Base-by-base conservation (phyloP, 2,888 invertebrate genomes). In the Linnaemya tessellans region DNA sequence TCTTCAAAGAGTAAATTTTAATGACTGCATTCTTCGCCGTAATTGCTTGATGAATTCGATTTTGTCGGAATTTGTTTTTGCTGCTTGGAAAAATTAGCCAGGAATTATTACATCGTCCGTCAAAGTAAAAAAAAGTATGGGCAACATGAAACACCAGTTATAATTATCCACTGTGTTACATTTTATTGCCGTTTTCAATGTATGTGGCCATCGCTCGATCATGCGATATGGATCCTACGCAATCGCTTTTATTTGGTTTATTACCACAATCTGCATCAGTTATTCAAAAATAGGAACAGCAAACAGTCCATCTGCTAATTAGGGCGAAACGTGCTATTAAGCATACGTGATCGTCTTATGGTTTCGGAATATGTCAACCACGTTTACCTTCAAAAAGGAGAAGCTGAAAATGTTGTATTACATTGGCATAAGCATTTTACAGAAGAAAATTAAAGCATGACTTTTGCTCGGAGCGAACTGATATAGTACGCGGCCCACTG, bases 401-500 rank as follows among this genome's bases (percentile, higher is more conserved):
- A 83, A 62, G 35, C 79, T 78, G 49, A 81, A 87, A 5, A 80
- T 68, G 54, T 65, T 81, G 51, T 83, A 86, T 13, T 82, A 22
- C 3, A 71, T 88, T 75, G 64, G 22, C 11, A 25, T 88, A 0
- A 92, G 84, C 54, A 91, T 91, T 56, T 86, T 87, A 1, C 91
- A 92, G 77, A 90, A 92, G 73, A 92, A 93, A 0, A 90, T 90
- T 3, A 92, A 73, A 38, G 38, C 5, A 1, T 38, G 38, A 38
- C 38, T 38, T 1, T 38, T 38, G 9, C 9, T 8, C 8, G 3
- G 38, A 10, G 8, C 10, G 38, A 38, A 1, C 9, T 38, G 38
- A 9, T 38, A 8, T 9, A 38, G 5, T 9, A 10, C 38, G 8
- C 5, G 11, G 13, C 41, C 41, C 3, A 41, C 41, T 13, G 41